Evolutionary conservation across 1,140 invertebrate species (phyloP).

Genomic region (Physella acuta): DNA sequence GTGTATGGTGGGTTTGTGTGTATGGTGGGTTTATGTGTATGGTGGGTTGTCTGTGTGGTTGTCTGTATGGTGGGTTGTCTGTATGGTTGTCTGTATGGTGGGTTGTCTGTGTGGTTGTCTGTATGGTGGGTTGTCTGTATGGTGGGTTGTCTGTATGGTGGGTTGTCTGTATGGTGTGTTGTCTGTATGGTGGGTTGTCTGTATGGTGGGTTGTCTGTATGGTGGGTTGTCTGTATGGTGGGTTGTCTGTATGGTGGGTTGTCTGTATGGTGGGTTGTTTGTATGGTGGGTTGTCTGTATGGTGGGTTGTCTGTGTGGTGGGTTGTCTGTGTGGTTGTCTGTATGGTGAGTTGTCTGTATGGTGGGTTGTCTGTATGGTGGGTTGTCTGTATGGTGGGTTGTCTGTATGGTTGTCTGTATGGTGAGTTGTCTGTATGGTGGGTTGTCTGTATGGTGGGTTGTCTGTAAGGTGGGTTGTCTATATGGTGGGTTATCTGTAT

Average conservation of each 20-base stretch:
- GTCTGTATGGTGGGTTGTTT: conserved; percentile 5
- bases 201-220: conserved; percentile 8
- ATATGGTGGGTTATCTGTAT: conserved; percentile 1
- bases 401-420: no score
- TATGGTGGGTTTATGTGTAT: no score
- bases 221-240: neutral
- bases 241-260: neutral
- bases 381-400: conserved; percentile 10
- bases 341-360: conserved; percentile 1
- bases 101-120: no score
- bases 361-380: conserved; percentile 1
- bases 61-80: no score
- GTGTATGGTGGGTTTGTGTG: no score
- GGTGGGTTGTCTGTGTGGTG: neutral
- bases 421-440: conserved; percentile 9
- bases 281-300: conserved; percentile 7
- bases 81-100: no score
- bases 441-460: conserved; percentile 5
- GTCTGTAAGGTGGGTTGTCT: neutral
- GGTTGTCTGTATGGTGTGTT: neutral
- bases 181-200: conserved; percentile 10
- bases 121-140: no score
- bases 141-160: no score
- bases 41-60: no score
- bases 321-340: no score